These are phyloP conservation scores for Brenthis ino DNA, from an alignment of 2,888 invertebrate species.

Conservation along the genomic window DNA sequence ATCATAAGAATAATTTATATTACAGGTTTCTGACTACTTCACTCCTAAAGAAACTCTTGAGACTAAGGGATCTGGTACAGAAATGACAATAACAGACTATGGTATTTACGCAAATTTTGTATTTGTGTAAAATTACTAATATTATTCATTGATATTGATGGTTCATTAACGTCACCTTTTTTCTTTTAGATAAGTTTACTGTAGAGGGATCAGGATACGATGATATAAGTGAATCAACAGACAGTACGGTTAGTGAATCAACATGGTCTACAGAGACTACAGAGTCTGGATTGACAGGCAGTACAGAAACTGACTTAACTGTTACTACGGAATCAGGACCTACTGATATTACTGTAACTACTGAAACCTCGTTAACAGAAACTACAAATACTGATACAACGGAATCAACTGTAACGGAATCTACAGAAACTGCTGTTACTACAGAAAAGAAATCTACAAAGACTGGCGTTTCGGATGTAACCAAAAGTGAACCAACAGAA, in stretches of 20 bases:
- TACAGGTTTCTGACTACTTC: constrained; percentile 28
- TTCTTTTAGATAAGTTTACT: constrained; percentile 1
- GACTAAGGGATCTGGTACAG: constrained; percentile 3
- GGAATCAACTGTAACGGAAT: constrained; percentile 7
- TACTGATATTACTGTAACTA: not conserved
- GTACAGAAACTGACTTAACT: constrained; percentile 11
- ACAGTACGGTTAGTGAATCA: constrained; percentile 20
- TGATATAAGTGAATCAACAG: constrained; percentile 21
- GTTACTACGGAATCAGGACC: constrained; percentile 3
- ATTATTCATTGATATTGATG: not conserved
- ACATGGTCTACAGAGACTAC: constrained; percentile 3
- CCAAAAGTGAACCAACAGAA: not conserved
- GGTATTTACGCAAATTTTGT: not conserved
- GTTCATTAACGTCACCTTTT: too few relatives aligned
- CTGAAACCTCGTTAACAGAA: too few relatives aligned
- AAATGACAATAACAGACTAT: not conserved
- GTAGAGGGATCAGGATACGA: constrained; percentile 5
- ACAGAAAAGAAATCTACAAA: not conserved
- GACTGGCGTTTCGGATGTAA: too few relatives aligned
- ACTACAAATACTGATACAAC: constrained; percentile 1
- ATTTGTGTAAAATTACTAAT: too few relatives aligned
- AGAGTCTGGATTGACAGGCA: not conserved
- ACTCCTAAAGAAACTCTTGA: constrained; percentile 12
- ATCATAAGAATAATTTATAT: not conserved
- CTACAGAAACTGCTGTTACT: constrained; percentile 17